Evolutionary conservation across 2,797 vertebrate genomes (phyloP), one percentile per base, ranked within the genome.

Genomic region (Pseudochromis fuscus): DNA sequence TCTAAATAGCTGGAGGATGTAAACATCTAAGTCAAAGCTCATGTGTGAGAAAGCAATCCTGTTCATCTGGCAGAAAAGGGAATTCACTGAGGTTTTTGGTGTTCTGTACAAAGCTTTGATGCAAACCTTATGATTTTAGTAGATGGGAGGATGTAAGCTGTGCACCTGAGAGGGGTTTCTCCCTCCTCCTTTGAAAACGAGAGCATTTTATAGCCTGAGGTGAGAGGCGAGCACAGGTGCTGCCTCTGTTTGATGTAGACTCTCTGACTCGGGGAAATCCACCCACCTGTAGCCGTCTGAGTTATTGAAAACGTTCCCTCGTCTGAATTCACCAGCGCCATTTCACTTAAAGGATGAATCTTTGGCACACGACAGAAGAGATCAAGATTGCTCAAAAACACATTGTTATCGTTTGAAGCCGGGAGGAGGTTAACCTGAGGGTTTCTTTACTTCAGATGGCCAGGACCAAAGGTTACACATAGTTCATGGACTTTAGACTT

Each of bases 241-340:
- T 65, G 74, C 38, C 55, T 69, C 62, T 44, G 45, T 89, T 88
- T 91, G 86, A 89, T 90, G 76, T 78, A 35, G 56, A 77, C 56
- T 1, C 66, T 60, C 25, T 42, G 67, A 74, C 72, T 18, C 2
- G 75, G 76, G 86, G 64, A 84, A 88, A 83, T 86, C 84, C 77
- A 80, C 53, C 71, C 76, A 88, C 77, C 78, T 83, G 74, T 55
- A 72, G 82, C 57, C 64, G 67, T 58, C 31, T 35, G 42, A 73
- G 44, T 74, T 56, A 63, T 28, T 67, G 71, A 69, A 84, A 82
- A 77, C 67, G 24, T 72, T 74, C 44, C 31, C 52, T 51, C 12
- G 6, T 42, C 38, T 70, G 27, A 70, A 57, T 61, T 50, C 28
- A 63, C 19, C 23, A 31, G 40, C n/a, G 55, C 13, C 45, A 45